A percentile compares a stretch with the other conserved stretches of the same genome.
Evolutionary conservation across 2,797 vertebrate genomes (phyloP).

Genomic region (Brotula barbata): DNA sequence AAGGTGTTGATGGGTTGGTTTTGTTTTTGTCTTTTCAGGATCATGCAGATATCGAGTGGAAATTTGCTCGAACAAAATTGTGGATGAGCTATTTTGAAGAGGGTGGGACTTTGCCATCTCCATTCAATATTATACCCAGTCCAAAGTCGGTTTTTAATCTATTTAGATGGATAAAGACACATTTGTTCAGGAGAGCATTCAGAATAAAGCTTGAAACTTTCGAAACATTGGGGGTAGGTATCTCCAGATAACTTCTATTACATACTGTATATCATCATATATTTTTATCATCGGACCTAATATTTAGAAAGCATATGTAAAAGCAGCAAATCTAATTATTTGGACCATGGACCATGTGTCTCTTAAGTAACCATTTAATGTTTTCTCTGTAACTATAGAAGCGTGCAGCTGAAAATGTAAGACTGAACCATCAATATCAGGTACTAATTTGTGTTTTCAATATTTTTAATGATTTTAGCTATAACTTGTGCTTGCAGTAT

Average conservation of each 20-base stretch:
- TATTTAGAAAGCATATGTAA: conserved; percentile 10
- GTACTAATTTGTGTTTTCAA: conserved; percentile 67
- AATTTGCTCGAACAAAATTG: conserved; percentile 97
- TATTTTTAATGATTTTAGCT: too few species aligned
- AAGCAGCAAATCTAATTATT: neutral
- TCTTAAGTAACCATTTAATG: conserved; percentile 13
- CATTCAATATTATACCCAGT: conserved; percentile 97
- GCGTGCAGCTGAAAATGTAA: conserved; percentile 90
- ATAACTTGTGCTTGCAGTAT: too few species aligned
- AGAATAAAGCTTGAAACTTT: conserved; percentile 86
- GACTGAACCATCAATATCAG: conserved; percentile 93
- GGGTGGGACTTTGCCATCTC: conserved; percentile 94
- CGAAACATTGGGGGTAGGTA: conserved; percentile 87
- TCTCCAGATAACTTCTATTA: conserved; percentile 22
- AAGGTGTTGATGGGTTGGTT: conserved; percentile 17
- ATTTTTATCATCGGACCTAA: conserved; percentile 2
- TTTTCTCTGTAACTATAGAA: conserved; percentile 75
- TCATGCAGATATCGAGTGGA: conserved; percentile 99
- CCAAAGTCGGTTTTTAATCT: conserved; percentile 94
- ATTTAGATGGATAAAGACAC: conserved; percentile 84
- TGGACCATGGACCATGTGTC: neutral
- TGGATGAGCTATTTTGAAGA: conserved; percentile 99
- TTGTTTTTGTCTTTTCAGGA: conserved; percentile 78
- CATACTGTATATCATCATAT: conserved; percentile 12
- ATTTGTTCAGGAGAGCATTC: conserved; percentile 82